Percentiles rank a stretch among this genome's conserved stretches.
These are phyloP conservation scores for Belgica antarctica DNA, from an alignment of 2,888 invertebrate genomes.

Conservation along the genomic window DNA sequence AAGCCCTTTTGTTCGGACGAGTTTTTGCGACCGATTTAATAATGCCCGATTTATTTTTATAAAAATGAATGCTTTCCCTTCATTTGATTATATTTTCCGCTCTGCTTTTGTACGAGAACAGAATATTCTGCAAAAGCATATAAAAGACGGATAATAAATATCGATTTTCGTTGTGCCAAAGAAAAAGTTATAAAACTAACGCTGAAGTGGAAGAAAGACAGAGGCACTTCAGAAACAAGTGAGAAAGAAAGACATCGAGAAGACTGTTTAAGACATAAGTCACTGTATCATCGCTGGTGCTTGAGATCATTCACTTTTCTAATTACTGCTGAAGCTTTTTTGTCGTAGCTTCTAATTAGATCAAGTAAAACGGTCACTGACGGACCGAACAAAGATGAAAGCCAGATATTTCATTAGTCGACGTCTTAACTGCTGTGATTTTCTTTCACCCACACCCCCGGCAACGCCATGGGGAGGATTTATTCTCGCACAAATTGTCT, in stretches of 20 bases:
- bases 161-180: constrained; percentile 25
- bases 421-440: constrained; percentile 29
- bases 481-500: too few species aligned
- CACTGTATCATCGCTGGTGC: constrained; percentile 46
- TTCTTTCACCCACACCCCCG: constrained; percentile 45
- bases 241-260: background rate
- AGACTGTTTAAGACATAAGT: constrained; percentile 10
- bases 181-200: background rate
- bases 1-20: background rate
- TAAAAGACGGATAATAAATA: constrained; percentile 40
- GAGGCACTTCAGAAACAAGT: background rate
- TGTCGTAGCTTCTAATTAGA: too few species aligned
- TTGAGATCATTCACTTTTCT: constrained; percentile 46
- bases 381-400: background rate
- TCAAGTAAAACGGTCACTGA: too few species aligned
- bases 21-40: too few species aligned
- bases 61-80: constrained; percentile 3
- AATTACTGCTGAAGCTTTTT: constrained; percentile 28
- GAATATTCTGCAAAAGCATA: constrained; percentile 19
- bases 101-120: background rate
- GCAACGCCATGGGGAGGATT: too few species aligned
- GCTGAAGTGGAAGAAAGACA: background rate
- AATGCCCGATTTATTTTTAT: constrained; percentile 41
- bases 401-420: background rate
- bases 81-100: background rate